Conservation (phyloP, 2,797 vertebrate species). For the Gymnoscopelus microlampas region DNA sequence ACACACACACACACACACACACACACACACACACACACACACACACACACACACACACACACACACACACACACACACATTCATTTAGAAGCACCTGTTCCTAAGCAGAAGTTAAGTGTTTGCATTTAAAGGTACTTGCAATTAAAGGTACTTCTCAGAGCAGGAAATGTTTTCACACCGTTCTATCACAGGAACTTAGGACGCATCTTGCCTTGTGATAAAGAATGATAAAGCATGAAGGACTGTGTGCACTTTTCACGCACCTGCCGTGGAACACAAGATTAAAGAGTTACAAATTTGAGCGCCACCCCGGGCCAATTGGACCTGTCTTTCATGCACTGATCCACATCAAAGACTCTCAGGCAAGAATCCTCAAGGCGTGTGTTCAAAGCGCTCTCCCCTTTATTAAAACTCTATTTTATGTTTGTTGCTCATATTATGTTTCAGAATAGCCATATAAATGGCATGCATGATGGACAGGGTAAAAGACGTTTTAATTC, state of each 20-base stretch:
- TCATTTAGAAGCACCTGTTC: conserved; percentile 33
- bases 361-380: conserved; percentile 77
- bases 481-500: conserved; percentile 73
- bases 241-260: conserved; percentile 59
- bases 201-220: conserved; percentile 60
- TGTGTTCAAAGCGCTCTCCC: conserved; percentile 74
- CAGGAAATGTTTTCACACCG: conserved; percentile 74
- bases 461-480: conserved; percentile 62
- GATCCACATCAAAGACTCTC: conserved; percentile 81
- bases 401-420: conserved; percentile 64
- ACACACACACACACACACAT: too few species aligned
- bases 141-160: conserved; percentile 64
- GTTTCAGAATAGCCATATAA: conserved; percentile 62
- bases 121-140: too few species aligned
- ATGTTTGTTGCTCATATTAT: conserved; percentile 75
- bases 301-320: conserved; percentile 76
- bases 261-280: conserved; percentile 74
- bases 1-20: too few species aligned
- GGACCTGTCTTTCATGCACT: conserved; percentile 76
- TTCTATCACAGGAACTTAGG: conserved; percentile 68
- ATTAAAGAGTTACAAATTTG: conserved; percentile 80
- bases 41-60: too few species aligned
- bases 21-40: too few species aligned
- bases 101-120: conserved; percentile 46
- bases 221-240: conserved; percentile 56